Percentiles rank a stretch among this genome's conserved stretches.
phyloP scores from a whole-genome alignment of 2,888 invertebrate genomes.

The Diloba caeruleocephala region DNA sequence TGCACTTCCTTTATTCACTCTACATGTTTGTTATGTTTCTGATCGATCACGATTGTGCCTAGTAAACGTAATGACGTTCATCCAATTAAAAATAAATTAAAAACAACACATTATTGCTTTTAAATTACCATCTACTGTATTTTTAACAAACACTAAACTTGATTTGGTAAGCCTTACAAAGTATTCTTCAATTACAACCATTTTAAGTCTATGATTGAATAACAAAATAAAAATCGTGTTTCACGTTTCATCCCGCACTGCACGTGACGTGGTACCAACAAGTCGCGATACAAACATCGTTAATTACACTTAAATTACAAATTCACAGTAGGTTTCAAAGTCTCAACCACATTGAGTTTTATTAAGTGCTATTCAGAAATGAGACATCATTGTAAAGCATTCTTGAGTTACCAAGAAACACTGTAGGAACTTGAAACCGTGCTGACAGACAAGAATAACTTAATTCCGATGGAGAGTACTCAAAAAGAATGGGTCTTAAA shows the following conservation, averaged over 20 bases:
- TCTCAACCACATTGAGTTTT: constrained; percentile 46
- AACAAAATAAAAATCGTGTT: constrained; percentile 40
- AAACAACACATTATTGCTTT: no score
- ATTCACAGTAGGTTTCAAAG: constrained; percentile 46
- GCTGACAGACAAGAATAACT: constrained; percentile 70
- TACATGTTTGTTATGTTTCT: no score
- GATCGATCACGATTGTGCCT: no score
- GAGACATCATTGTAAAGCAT: constrained; percentile 48
- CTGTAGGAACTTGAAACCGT: constrained; percentile 60
- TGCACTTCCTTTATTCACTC: no score
- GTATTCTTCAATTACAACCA: no score
- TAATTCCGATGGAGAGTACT: constrained; percentile 77
- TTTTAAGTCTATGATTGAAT: constrained; percentile 33
- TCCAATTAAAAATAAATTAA: no score
- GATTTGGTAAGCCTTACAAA: no score
- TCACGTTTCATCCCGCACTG: constrained; percentile 20
- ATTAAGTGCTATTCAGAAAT: constrained; percentile 52
- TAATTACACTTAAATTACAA: constrained; percentile 49
- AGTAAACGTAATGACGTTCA: no score
- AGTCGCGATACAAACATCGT: constrained; percentile 37
- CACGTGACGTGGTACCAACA: constrained; percentile 36
- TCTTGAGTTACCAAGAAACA: constrained; percentile 56
- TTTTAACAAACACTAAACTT: no score
- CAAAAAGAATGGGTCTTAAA: constrained; percentile 74
- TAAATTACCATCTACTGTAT: no score